A percentile compares a stretch with the other conserved stretches of the same genome.
These are phyloP conservation scores for Meandrusa payeni DNA, from an alignment of 2,888 invertebrate genomes.

Conservation along the genomic window DNA sequence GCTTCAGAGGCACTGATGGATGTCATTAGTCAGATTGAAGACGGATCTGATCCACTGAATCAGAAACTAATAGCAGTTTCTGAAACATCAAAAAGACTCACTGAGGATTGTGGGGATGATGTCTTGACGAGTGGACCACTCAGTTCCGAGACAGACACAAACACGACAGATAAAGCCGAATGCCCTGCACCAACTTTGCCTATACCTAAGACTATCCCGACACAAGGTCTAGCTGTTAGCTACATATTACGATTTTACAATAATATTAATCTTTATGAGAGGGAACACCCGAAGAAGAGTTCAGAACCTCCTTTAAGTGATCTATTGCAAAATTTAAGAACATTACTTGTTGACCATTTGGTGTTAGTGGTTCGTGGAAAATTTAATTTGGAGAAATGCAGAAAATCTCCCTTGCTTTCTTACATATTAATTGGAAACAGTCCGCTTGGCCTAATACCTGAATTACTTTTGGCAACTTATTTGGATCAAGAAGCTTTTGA, in stretches of 20 bases:
- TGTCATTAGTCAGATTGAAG: constrained; percentile 79
- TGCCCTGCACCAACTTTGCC: constrained; percentile 71
- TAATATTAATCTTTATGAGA: constrained; percentile 86
- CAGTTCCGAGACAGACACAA: constrained; percentile 51
- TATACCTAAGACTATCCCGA: constrained; percentile 59
- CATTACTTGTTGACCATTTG: constrained; percentile 78
- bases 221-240: constrained; percentile 69
- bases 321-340: constrained; percentile 80
- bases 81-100: constrained; percentile 65
- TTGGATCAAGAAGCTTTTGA: constrained; percentile 81
- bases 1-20: constrained; percentile 85
- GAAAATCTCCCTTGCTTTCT: constrained; percentile 83
- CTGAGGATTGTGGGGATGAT: constrained; percentile 70
- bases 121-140: constrained; percentile 53
- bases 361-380: constrained; percentile 80
- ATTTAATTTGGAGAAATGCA: constrained; percentile 73
- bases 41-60: constrained; percentile 79
- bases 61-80: constrained; percentile 69
- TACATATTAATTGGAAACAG: constrained; percentile 86
- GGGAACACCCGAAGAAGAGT: constrained; percentile 88
- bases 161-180: constrained; percentile 54
- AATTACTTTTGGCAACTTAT: constrained; percentile 83
- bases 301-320: constrained; percentile 87
- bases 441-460: constrained; percentile 87
- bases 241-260: constrained; percentile 81